phyloP scores from a whole-genome alignment of 2,888 invertebrate genomes.

The Liposcelis brunnea region DNA sequence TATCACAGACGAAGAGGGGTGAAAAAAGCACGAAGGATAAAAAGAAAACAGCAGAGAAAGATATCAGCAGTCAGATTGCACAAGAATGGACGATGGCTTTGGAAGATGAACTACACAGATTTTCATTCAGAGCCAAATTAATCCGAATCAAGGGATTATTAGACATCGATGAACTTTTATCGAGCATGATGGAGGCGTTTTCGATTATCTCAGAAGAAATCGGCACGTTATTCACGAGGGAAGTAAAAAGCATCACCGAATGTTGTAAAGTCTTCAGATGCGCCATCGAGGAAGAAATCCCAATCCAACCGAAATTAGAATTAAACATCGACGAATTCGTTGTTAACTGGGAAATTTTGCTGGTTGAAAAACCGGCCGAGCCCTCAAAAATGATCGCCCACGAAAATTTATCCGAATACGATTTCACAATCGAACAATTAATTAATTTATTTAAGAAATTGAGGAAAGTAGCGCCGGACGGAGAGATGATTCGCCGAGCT shows the following conservation, averaged over 20 bases:
- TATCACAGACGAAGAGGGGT: not conserved
- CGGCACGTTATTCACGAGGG: constrained; percentile 24
- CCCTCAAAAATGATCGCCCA: not conserved
- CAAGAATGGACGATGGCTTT: constrained; percentile 12
- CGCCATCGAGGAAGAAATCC: constrained; percentile 30
- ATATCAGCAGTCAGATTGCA: not conserved
- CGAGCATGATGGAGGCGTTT: constrained; percentile 3
- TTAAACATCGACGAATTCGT: constrained; percentile 33
- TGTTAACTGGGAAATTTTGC: constrained; percentile 29
- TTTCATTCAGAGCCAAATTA: constrained; percentile 10
- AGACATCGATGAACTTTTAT: constrained; percentile 10
- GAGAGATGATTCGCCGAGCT: constrained; percentile 27
- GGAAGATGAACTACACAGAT: constrained; percentile 7
- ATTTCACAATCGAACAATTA: constrained; percentile 19
- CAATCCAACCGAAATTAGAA: constrained; percentile 29
- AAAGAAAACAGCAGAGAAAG: not conserved
- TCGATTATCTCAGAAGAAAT: constrained; percentile 8
- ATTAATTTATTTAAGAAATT: not conserved
- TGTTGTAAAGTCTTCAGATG: constrained; percentile 19
- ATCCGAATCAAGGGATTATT: constrained; percentile 5
- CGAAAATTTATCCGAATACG: constrained; percentile 13
- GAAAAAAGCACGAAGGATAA: constrained; percentile 1
- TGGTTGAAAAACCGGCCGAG: constrained; percentile 16
- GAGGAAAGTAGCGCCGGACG: constrained; percentile 25
- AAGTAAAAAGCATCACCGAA: constrained; percentile 24